Conservation (phyloP, 2,888 invertebrate genomes). For the Drosophila cognata region DNA sequence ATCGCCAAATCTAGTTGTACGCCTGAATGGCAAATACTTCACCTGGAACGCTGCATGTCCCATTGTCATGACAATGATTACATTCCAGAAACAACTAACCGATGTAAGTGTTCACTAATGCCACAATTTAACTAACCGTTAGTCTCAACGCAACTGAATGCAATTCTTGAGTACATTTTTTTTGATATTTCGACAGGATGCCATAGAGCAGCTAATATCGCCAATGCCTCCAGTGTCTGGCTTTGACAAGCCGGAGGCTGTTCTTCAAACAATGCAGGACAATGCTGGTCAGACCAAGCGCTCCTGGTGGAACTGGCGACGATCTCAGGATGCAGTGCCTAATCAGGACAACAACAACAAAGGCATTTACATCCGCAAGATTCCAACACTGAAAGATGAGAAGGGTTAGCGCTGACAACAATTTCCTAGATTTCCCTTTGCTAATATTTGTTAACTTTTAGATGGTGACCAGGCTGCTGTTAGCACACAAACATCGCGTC, state of each 20-base stretch:
- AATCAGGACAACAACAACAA: constrained; percentile 42
- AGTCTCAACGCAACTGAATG: not conserved
- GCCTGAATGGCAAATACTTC: constrained; percentile 94
- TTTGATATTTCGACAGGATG: constrained; percentile 70
- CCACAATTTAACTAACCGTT: not conserved
- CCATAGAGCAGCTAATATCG: constrained; percentile 83
- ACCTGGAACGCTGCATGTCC: constrained; percentile 97
- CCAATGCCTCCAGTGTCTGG: constrained; percentile 47
- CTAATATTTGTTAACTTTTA: not conserved
- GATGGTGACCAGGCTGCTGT: constrained; percentile 84
- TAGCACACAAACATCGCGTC: constrained; percentile 84
- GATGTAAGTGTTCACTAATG: constrained; percentile 86
- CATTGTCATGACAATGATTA: constrained; percentile 93
- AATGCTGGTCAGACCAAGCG: constrained; percentile 80
- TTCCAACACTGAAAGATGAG: constrained; percentile 57
- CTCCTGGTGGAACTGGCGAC: constrained; percentile 90
- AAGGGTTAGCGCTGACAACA: constrained; percentile 59
- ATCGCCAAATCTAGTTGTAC: constrained; percentile 93
- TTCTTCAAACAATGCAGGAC: constrained; percentile 47
- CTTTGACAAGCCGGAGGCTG: constrained; percentile 58
- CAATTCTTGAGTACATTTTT: constrained; percentile 14
- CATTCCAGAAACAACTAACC: constrained; percentile 94
- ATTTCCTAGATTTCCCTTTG: not conserved
- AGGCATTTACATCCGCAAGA: constrained; percentile 21
- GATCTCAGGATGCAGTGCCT: constrained; percentile 84